These are phyloP conservation scores for Cartodere bifasciata DNA, from an alignment of 2,888 invertebrate species.

Conservation along the genomic window DNA sequence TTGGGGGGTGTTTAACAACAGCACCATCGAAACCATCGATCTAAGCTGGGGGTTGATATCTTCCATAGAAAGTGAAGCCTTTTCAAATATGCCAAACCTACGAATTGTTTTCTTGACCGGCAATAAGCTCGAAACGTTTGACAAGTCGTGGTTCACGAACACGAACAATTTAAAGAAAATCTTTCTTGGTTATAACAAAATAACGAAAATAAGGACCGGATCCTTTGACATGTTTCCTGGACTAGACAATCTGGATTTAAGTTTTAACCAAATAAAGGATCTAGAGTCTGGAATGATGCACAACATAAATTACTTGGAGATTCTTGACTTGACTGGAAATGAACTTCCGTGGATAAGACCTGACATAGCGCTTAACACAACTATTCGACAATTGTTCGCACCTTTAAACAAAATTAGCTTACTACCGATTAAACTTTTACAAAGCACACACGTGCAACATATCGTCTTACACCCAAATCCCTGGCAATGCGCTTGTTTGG, in stretches of 20 bases:
- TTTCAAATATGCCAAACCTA: too few relatives aligned
- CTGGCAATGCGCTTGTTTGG: constrained; percentile 1
- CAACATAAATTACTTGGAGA: too few relatives aligned
- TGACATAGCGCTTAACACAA: too few relatives aligned
- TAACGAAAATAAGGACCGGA: neutral
- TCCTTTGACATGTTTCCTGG: constrained; percentile 1
- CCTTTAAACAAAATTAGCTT: constrained; percentile 1
- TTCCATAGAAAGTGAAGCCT: too few relatives aligned
- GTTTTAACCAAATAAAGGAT: constrained; percentile 1
- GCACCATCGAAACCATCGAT: neutral
- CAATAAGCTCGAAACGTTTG: neutral
- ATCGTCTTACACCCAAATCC: neutral
- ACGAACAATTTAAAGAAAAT: neutral
- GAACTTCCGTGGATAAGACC: too few relatives aligned
- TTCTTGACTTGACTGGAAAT: too few relatives aligned
- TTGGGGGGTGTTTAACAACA: neutral
- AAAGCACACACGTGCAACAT: neutral
- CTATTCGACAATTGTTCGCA: too few relatives aligned
- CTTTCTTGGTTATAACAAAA: neutral
- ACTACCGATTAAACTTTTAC: neutral
- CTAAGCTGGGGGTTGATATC: too few relatives aligned
- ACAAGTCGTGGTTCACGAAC: neutral
- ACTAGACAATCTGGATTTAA: neutral
- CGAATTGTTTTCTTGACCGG: neutral
- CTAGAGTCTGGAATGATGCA: neutral